Evolutionary conservation across 2,888 invertebrate genomes (phyloP), one percentile per base, ranked within the genome.

Genomic region (Steinernema scapterisci): DNA sequence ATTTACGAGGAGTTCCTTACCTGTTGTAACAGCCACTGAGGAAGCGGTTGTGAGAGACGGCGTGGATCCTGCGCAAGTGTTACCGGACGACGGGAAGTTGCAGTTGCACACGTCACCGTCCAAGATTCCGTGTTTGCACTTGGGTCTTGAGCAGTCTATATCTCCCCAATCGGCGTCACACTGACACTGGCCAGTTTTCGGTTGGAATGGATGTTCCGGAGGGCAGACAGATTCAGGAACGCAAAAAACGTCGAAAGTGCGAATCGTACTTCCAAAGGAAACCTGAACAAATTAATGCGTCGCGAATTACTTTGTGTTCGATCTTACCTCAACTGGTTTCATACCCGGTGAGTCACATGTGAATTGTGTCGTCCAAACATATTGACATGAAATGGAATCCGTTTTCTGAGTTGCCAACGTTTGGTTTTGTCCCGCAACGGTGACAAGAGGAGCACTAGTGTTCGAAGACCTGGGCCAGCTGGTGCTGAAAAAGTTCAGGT

Each of bases 21-120:
- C 7, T 25, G 63, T 63, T 9, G 63, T 63, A 7, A n/a, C 6
- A 9, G 63, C 27, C 13, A 16, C 3, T 2, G 38, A 31, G 1
- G 31, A 2, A 13, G 31, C 27, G 16, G 25, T 54, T 13, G 25
- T 5, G 13, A 31, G 19, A 16, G 63, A 31, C 16, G 38, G 13
- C 23, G 54, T 21, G 54, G 21, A 13, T 3, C 21, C 54, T 6
- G 21, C 1, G 25, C 63, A 63, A 3, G 31, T 31, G 16, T 13
- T 16, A 7, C 63, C 63, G 16, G 27, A 54, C 25, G 13, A 25
- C 21, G 54, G 54, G 25, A 54, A n/a, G 6, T 5, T 2, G n/a
- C 63, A 63, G 38, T 63, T 63, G 25, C 63, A 63, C 63, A 63
- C 63, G 9, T 25, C 27, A 5, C 63, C 63, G 31, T 63, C 63